Evolutionary conservation across 2,888 invertebrate species (phyloP).

Genomic region (Andrena marginata): DNA sequence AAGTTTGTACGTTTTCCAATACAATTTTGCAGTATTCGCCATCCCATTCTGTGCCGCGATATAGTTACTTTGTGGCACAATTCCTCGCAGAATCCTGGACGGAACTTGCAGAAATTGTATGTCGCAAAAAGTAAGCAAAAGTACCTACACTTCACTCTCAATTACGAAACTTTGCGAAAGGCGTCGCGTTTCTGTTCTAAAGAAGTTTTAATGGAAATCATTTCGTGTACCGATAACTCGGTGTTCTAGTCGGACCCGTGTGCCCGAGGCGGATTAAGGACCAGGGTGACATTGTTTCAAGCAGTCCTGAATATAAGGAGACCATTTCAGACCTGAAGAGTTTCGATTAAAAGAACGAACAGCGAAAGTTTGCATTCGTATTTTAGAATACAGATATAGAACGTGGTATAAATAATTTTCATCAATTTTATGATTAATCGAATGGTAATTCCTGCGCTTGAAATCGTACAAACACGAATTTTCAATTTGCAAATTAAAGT

Average conservation of each 20-base stretch:
- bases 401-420: too few species aligned
- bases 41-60: background rate
- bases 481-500: background rate
- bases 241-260: background rate
- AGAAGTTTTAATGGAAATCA: conserved; percentile 65
- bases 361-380: too few species aligned
- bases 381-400: too few species aligned
- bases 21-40: background rate
- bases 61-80: background rate
- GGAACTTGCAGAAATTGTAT: conserved; percentile 24
- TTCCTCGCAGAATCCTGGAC: background rate
- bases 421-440: too few species aligned
- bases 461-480: background rate
- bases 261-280: background rate
- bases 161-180: conserved; percentile 31
- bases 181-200: conserved; percentile 4
- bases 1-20: background rate
- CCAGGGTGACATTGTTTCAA: background rate
- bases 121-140: conserved; percentile 11
- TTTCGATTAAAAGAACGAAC: background rate
- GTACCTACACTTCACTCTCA: background rate
- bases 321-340: background rate
- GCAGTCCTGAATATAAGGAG: background rate
- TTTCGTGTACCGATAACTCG: conserved; percentile 7
- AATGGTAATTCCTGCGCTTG: background rate